Evolutionary conservation across 2,888 invertebrate genomes (phyloP), one percentile per base, ranked within the genome.

Genomic region (Drosophila atripex): DNA sequence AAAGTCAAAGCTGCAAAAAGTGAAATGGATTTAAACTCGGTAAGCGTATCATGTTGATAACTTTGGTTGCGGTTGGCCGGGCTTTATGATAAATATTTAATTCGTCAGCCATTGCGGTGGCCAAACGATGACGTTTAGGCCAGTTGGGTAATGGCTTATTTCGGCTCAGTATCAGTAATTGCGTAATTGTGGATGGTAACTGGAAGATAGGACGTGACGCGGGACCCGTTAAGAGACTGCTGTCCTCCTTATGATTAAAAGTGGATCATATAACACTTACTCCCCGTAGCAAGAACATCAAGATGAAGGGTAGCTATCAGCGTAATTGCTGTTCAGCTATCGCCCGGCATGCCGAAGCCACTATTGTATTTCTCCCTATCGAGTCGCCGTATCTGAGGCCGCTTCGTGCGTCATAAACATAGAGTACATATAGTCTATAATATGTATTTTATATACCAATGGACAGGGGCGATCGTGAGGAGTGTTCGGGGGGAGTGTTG

Each of bases 81-180:
- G 64, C 71, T 69, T n/a, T 68, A 69, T 69, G 73, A 60, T 82
- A 71, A 85, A 85, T 85, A 74, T 85, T 82, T 82, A 25, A 82
- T 58, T 65, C 61, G 50, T 64, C 69, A 53, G 18, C 23, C 12
- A 53, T 45, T 55, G 50, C 52, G 43, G 46, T 43, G 64, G 47
- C 58, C 30, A 63, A 60, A 53, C 47, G 21, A 52, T 49, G 46
- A 58, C 61, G 54, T 71, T 57, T 54, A 60, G 73, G 74, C 56
- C 65, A 64, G 53, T 82, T 54, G 45, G 53, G 38, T 55, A 5
- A 43, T 25, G 45, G 30, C 35, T 51, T 56, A 35, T 71, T 35
- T 11, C 47, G 38, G 41, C 56, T 43, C 60, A 21, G 11, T 50
- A 32, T 77, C 63, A 54, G 68, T 28, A 71, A 74, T 76, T 80